A percentile compares a stretch with the other conserved stretches of the same genome.
Evolutionary conservation across 2,888 invertebrate species (phyloP).

Genomic region (Drosophila gaucha): DNA sequence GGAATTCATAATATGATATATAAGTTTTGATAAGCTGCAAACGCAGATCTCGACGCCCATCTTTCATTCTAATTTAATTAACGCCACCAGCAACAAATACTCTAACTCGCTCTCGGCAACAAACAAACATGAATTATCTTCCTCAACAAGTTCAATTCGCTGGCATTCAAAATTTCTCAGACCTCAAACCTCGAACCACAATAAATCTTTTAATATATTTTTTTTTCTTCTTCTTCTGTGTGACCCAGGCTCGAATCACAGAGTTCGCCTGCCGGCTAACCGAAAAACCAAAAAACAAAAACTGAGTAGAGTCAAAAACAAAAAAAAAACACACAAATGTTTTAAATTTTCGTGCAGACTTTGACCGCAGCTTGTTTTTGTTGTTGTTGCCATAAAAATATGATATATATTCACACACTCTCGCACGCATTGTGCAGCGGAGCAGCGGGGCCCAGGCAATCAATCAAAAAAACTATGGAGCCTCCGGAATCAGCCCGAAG

Average conservation of each 20-base stretch:
- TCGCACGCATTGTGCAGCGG: conserved; percentile 46
- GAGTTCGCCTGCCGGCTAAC: conserved; percentile 24
- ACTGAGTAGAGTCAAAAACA: not conserved
- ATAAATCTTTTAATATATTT: conserved; percentile 67
- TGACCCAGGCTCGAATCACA: conserved; percentile 40
- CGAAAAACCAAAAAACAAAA: conserved; percentile 7
- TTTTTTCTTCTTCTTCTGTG: conserved; percentile 18
- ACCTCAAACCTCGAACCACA: conserved; percentile 33
- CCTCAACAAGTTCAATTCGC: conserved; percentile 56
- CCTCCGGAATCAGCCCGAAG: conserved; percentile 64
- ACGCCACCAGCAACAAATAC: conserved; percentile 25
- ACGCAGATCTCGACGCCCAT: conserved; percentile 14
- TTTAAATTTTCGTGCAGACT: conserved; percentile 72
- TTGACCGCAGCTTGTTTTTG: conserved; percentile 61
- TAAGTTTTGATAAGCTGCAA: not conserved
- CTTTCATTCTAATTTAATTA: conserved; percentile 62
- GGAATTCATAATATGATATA: conserved; percentile 1
- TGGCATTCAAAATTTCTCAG: conserved; percentile 57
- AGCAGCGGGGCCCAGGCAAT: conserved; percentile 52
- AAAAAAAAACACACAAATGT: conserved; percentile 40
- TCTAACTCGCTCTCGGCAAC: conserved; percentile 18
- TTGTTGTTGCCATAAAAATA: conserved; percentile 67
- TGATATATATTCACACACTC: conserved; percentile 78
- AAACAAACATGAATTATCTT: conserved; percentile 47
- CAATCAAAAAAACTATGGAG: conserved; percentile 70